Evolutionary conservation across 53 echinoderm and acorn worm genomes (phyloP), one percentile per base, ranked within the genome.

Genomic region (Holothuria scabra): DNA sequence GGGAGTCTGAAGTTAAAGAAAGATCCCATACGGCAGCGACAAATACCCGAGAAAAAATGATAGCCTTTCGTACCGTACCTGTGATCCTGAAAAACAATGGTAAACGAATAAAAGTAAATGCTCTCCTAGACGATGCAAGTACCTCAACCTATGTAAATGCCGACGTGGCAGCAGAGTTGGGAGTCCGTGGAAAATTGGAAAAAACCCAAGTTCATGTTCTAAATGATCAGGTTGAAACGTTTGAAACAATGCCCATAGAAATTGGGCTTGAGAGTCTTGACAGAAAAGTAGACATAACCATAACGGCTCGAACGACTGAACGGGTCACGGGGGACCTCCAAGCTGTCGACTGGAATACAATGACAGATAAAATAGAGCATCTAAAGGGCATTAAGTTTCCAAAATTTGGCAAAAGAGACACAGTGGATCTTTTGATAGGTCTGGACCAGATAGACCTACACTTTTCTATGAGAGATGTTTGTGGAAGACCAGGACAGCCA

Each of bases 401-500:
- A 4, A 84, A 67, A 16, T 68, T 84, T 67, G 84, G 84, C 16
- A 55, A 28, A 48, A 46, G 84, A 28, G 7, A 67, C 23, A 83
- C 46, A 12, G 29, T 84, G 18, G 68, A 84, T 84, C 8, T 64
- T n/a, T 30, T 83, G 8, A 66, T 83, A 9, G 83, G 84, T n/a
- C 21, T 67, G 19, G 56, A 84, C 33, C 52, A 75, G 23, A 37
- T 70, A 29, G 76, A 75, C 57, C 19, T 85, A 23, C 75, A 85
- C 37, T 74, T 10, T 21, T 57, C 85, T 19, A 12, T 85, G 23
- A 48, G 75, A 59, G 85, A 85, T 26, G 35, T 85, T 21, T 81
- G 81, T 63, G 81, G 81, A 19, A 60, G 62, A n/a, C 62, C 81
- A 18, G 81, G 76, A 23, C 75, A 85, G 13, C 75, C 85, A n/a